A percentile compares a stretch with the other conserved stretches of the same genome.
Evolutionary conservation across 2,797 vertebrate genomes (phyloP).

Genomic region (Labeo calbasu): DNA sequence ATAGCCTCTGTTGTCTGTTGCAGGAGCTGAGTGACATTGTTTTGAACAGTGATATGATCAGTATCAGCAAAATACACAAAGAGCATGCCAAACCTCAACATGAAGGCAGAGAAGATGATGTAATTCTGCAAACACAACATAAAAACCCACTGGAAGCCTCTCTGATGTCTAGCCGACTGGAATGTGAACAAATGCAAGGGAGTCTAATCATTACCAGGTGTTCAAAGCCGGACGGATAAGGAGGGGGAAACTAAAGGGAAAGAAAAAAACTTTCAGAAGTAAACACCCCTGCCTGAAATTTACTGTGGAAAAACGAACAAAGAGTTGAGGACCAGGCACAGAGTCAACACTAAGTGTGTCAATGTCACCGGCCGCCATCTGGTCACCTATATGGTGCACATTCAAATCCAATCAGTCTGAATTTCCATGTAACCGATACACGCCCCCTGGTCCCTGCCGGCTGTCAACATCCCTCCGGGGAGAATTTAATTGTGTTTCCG

Average conservation of each 20-base stretch:
- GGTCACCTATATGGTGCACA: constrained; percentile 53
- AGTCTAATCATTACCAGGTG: constrained; percentile 82
- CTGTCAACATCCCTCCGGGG: constrained; percentile 58
- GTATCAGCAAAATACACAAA: constrained; percentile 51
- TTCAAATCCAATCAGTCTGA: constrained; percentile 65
- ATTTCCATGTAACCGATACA: constrained; percentile 64
- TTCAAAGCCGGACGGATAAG: constrained; percentile 68
- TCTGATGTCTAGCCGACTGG: constrained; percentile 71
- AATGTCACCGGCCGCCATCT: constrained; percentile 63
- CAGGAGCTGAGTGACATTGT: constrained; percentile 18
- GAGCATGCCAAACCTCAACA: constrained; percentile 24
- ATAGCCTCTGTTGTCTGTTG: background rate
- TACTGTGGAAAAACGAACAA: constrained; percentile 48
- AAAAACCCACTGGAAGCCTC: constrained; percentile 60
- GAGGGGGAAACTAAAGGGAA: constrained; percentile 49
- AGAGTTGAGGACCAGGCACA: constrained; percentile 48
- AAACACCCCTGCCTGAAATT: constrained; percentile 64
- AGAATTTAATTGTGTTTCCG: constrained; percentile 56
- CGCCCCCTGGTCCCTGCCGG: constrained; percentile 48
- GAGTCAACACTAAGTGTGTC: constrained; percentile 57
- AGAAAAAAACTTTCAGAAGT: constrained; percentile 68
- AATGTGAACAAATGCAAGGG: constrained; percentile 58
- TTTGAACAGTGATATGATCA: constrained; percentile 43
- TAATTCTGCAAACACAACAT: constrained; percentile 60
- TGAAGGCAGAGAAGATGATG: constrained; percentile 52